A percentile compares a stretch with the other conserved stretches of the same genome.
phyloP scores from a whole-genome alignment of 2,113 vertebrate species.

The Phalacrocorax carbo region DNA sequence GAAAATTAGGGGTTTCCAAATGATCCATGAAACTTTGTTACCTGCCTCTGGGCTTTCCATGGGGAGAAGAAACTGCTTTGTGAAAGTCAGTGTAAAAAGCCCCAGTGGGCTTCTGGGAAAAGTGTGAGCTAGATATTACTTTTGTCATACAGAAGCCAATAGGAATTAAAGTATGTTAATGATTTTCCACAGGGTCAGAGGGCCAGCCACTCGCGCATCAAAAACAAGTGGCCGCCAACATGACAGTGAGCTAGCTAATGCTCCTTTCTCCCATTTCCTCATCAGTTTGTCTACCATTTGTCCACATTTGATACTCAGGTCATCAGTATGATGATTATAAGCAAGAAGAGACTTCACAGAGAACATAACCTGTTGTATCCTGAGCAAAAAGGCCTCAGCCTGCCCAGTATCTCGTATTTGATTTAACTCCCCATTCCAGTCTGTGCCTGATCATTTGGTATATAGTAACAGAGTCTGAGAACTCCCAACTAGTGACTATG shows the following conservation, averaged over 20 bases:
- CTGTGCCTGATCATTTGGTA: background rate
- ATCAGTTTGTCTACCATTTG: accelerated
- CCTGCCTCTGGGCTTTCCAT: background rate
- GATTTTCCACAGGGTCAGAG: background rate
- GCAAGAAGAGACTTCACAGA: background rate
- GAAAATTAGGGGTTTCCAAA: background rate
- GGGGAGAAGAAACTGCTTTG: background rate
- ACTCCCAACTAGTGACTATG: background rate
- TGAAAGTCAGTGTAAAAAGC: background rate
- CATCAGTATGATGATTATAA: background rate
- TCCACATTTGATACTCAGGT: background rate
- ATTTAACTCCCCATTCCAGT: background rate
- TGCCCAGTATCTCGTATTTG: background rate
- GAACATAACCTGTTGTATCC: background rate
- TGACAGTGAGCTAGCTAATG: background rate
- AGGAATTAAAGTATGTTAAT: background rate
- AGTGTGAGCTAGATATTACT: background rate
- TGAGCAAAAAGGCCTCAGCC: background rate
- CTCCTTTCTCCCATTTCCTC: background rate
- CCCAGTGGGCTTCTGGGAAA: background rate
- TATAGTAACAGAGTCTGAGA: background rate
- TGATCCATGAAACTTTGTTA: background rate
- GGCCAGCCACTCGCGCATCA: background rate
- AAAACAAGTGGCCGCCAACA: background rate
- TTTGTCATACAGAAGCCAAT: background rate